Percentiles rank a stretch among this genome's conserved stretches.
These are phyloP conservation scores for Anorthoa munda DNA, from an alignment of 2,888 invertebrate genomes.

Conservation along the genomic window DNA sequence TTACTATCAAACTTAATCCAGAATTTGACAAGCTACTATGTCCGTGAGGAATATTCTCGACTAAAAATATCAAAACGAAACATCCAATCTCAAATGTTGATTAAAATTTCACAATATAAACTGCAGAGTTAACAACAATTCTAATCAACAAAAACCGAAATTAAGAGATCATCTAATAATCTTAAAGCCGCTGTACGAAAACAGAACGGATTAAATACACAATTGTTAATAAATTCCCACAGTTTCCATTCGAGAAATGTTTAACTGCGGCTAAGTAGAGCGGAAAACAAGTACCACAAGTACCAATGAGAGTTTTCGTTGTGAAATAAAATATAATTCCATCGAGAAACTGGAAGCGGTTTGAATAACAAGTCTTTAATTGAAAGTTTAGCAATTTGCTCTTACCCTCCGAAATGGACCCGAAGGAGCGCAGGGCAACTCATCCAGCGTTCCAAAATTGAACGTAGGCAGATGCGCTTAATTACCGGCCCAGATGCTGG, in stretches of 20 bases:
- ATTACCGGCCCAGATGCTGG: conserved; percentile 89
- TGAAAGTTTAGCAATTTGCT: conserved; percentile 91
- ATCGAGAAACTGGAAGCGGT: conserved; percentile 85
- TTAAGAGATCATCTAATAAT: conserved; percentile 66
- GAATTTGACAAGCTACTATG: conserved; percentile 7
- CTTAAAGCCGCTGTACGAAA: conserved; percentile 61
- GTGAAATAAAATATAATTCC: conserved; percentile 89
- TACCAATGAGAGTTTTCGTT: conserved; percentile 84
- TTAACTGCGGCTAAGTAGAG: conserved; percentile 82
- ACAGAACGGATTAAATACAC: conserved; percentile 72
- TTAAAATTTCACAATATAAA: conserved; percentile 8
- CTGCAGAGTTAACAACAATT: conserved; percentile 30
- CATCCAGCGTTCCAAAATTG: conserved; percentile 90
- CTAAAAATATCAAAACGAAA: conserved; percentile 1
- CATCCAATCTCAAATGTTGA: neutral
- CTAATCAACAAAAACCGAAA: conserved; percentile 38
- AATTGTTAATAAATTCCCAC: conserved; percentile 79
- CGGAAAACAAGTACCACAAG: conserved; percentile 85
- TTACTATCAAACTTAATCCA: conserved; percentile 20
- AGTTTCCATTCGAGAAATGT: conserved; percentile 80
- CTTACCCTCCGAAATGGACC: conserved; percentile 89
- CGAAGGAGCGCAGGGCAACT: conserved; percentile 86
- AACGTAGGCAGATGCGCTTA: conserved; percentile 91
- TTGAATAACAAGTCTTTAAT: conserved; percentile 91
- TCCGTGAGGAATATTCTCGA: neutral